Evolutionary conservation across 2,797 vertebrate genomes (phyloP).

Genomic region (Muraenolepis orangiensis): DNA sequence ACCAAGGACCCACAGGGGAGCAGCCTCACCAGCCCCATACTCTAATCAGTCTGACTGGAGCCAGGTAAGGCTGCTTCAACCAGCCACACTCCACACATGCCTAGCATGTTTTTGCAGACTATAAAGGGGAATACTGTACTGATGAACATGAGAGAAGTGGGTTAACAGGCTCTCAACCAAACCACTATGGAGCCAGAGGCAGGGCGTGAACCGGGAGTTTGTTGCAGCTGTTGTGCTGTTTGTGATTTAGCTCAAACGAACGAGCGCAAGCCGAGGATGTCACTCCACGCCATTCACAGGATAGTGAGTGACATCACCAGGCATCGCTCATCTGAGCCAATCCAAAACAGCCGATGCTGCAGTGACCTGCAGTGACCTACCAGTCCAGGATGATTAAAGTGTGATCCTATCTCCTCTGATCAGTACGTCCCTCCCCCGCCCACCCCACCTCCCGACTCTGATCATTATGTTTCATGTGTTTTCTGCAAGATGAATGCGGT

Average conservation of each 20-base stretch:
- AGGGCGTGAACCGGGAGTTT: neutral
- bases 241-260: neutral
- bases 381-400: no score
- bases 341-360: neutral
- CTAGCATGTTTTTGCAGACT: no score
- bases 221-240: neutral
- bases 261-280: neutral
- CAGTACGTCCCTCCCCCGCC: no score
- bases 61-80: no score
- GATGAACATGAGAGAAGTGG: neutral
- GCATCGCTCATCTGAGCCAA: neutral
- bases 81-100: no score
- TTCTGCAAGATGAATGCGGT: constrained; percentile 65
- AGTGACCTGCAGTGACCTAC: neutral
- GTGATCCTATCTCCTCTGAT: no score
- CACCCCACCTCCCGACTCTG: no score
- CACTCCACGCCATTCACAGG: neutral
- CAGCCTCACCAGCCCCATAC: no score
- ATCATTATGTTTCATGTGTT: neutral
- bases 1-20: no score
- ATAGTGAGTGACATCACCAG: neutral
- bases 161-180: neutral
- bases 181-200: no score
- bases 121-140: no score
- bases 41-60: no score